phyloP scores from a whole-genome alignment of 1,140 invertebrate genomes.

The Metopolophium dirhodum region DNA sequence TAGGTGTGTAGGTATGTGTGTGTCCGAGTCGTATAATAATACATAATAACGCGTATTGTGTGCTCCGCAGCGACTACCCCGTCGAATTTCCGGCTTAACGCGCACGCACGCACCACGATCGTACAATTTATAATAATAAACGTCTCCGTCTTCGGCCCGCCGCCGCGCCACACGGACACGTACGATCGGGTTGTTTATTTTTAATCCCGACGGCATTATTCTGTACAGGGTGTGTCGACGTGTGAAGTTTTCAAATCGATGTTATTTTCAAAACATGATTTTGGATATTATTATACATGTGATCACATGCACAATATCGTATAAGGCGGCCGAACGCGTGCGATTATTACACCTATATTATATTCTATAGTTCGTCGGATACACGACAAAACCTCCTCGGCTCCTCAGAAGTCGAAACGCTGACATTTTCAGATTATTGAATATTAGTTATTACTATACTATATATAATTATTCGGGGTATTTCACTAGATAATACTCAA shows the following conservation, averaged over 20 bases:
- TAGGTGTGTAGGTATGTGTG: not conserved
- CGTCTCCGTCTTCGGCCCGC: slow-evolving; percentile 11
- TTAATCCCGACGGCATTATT: not conserved
- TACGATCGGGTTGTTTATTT: slow-evolving; percentile 51
- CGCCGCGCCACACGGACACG: not conserved
- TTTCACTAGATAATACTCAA: too few species aligned
- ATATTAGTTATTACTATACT: too few species aligned
- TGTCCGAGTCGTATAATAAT: not conserved
- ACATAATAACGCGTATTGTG: not conserved
- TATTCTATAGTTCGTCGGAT: too few species aligned
- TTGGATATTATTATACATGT: too few species aligned
- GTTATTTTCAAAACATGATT: not conserved
- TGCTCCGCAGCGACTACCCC: not conserved
- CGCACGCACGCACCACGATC: not conserved
- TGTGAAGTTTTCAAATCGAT: not conserved
- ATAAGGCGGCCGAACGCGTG: too few species aligned
- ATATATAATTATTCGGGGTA: too few species aligned
- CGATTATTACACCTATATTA: too few species aligned
- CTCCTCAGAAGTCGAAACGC: too few species aligned
- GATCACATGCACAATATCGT: too few species aligned
- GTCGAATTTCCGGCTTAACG: slow-evolving; percentile 53
- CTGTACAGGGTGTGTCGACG: not conserved
- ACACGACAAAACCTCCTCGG: too few species aligned
- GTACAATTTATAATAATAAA: not conserved
- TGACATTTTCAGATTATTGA: too few species aligned